Percentiles rank a stretch among this genome's conserved stretches.
Conservation (phyloP, 2,113 vertebrate species). For the Zosterops japonicus region DNA sequence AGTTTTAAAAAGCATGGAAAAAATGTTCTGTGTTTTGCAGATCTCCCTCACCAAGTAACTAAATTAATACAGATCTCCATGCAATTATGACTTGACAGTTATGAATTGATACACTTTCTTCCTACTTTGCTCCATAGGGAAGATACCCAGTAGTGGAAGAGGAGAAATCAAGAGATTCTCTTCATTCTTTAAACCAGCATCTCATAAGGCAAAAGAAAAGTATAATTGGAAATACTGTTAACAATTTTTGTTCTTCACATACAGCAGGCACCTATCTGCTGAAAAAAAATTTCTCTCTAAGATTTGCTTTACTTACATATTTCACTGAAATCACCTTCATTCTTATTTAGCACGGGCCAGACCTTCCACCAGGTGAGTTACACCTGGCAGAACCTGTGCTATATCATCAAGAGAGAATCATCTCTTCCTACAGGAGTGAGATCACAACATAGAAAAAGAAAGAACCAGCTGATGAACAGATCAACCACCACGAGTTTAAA, state of each 20-base stretch:
- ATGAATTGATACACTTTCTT: background rate
- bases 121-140: background rate
- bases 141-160: background rate
- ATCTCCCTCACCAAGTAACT: background rate
- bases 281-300: background rate
- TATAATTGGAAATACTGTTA: background rate
- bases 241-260: background rate
- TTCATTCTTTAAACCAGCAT: background rate
- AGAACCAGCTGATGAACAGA: background rate
- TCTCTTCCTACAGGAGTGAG: background rate
- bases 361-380: background rate
- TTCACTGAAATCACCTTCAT: background rate
- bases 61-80: background rate
- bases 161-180: background rate
- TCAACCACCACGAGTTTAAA: background rate
- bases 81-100: background rate
- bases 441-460: background rate
- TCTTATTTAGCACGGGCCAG: background rate
- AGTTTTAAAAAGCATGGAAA: background rate
- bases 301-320: background rate
- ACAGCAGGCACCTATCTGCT: background rate
- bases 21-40: background rate
- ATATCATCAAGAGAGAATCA: background rate
- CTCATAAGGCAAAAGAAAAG: background rate
- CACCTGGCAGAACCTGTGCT: background rate